These are phyloP conservation scores for Drosophila nr. fundita DNA, from an alignment of 2,888 invertebrate species.

Conservation along the genomic window DNA sequence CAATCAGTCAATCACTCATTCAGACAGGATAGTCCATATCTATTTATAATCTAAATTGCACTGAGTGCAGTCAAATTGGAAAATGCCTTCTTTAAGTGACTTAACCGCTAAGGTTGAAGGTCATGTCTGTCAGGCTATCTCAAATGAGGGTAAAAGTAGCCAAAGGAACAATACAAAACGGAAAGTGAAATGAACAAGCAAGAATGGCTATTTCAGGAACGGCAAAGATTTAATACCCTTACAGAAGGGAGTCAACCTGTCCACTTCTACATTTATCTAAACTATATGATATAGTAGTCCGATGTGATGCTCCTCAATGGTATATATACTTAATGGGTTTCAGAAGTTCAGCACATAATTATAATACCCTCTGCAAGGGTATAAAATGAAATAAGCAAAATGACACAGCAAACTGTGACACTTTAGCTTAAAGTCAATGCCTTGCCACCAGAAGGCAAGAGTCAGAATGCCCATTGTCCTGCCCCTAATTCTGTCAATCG, in stretches of 20 bases:
- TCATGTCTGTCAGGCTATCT: not conserved
- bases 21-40: not conserved
- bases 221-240: not conserved
- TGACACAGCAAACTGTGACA: not conserved
- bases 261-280: not conserved
- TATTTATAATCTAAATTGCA: not conserved
- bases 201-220: not conserved
- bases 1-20: not conserved
- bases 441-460: conserved; percentile 34
- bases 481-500: conserved; percentile 41
- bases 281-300: not conserved
- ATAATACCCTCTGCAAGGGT: not conserved
- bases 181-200: conserved; percentile 16
- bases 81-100: conserved; percentile 13
- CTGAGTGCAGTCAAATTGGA: conserved; percentile 17
- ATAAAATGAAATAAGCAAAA: not conserved
- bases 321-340: not conserved
- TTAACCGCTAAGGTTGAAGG: conserved; percentile 24
- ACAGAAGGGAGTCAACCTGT: not conserved
- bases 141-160: conserved; percentile 5
- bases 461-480: conserved; percentile 30
- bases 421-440: conserved; percentile 25
- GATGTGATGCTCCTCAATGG: not conserved
- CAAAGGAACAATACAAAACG: conserved; percentile 24
- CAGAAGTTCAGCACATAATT: not conserved